A percentile compares a stretch with the other conserved stretches of the same genome.
These are phyloP conservation scores for Pheosia tremula DNA, from an alignment of 2,888 invertebrate species.

Conservation along the genomic window DNA sequence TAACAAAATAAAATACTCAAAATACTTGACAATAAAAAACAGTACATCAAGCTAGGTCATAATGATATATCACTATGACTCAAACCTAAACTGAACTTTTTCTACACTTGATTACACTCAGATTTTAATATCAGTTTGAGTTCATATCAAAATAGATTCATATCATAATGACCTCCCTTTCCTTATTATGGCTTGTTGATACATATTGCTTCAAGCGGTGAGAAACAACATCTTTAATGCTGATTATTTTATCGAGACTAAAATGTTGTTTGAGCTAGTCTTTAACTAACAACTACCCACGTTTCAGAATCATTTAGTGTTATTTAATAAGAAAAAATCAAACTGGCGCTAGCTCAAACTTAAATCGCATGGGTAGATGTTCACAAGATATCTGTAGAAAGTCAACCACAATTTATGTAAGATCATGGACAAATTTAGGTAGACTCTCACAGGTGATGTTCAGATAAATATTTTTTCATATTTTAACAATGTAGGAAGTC, in stretches of 20 bases:
- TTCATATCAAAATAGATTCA: constrained; percentile 35
- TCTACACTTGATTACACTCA: constrained; percentile 39
- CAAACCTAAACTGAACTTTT: constrained; percentile 39
- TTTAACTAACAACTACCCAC: constrained; percentile 61
- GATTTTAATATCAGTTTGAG: constrained; percentile 25
- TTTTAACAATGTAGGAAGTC: constrained; percentile 80
- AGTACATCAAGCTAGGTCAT: constrained; percentile 24
- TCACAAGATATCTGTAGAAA: constrained; percentile 61
- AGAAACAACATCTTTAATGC: constrained; percentile 67
- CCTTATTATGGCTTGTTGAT: constrained; percentile 61
- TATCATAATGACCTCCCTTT: constrained; percentile 51
- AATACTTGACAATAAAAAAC: constrained; percentile 27
- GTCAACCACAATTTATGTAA: constrained; percentile 82
- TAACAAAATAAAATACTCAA: constrained; percentile 21
- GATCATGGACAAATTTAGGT: constrained; percentile 80
- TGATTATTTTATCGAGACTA: constrained; percentile 48
- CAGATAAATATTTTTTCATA: constrained; percentile 81
- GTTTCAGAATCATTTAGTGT: constrained; percentile 42
- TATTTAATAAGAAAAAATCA: constrained; percentile 51
- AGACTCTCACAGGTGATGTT: constrained; percentile 75
- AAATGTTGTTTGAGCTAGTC: constrained; percentile 71
- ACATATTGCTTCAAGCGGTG: constrained; percentile 72
- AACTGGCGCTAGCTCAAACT: constrained; percentile 76
- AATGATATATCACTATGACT: constrained; percentile 36
- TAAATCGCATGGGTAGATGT: constrained; percentile 57